phyloP scores from a whole-genome alignment of 2,888 invertebrate species.

The Tryphoninae sp. region DNA sequence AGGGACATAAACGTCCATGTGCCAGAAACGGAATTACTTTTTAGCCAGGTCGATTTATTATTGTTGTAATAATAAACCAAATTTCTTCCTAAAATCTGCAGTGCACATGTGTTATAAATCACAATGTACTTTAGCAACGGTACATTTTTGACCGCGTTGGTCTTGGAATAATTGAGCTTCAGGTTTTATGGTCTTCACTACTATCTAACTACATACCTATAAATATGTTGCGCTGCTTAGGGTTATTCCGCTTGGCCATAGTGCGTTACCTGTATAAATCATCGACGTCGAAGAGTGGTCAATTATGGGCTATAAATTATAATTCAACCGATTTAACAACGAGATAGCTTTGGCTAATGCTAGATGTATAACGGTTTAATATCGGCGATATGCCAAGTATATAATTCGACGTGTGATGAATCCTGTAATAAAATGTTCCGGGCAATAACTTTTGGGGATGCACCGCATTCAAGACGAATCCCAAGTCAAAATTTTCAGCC shows the following conservation, averaged over 20 bases:
- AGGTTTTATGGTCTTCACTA: slow-evolving; percentile 52
- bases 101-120: slow-evolving; percentile 41
- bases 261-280: slow-evolving; percentile 66
- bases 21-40: no score
- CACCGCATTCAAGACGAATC: neutral
- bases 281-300: slow-evolving; percentile 65
- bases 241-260: slow-evolving; percentile 22
- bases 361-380: slow-evolving; percentile 42
- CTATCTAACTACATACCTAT: slow-evolving; percentile 20
- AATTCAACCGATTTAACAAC: slow-evolving; percentile 73
- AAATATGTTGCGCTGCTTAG: slow-evolving; percentile 40
- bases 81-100: neutral
- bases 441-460: slow-evolving; percentile 22
- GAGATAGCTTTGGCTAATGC: slow-evolving; percentile 51
- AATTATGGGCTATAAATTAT: slow-evolving; percentile 71
- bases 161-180: slow-evolving; percentile 59
- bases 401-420: slow-evolving; percentile 22
- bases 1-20: no score
- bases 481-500: no score
- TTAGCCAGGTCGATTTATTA: no score
- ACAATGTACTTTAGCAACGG: slow-evolving; percentile 44
- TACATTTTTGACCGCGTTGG: slow-evolving; percentile 41
- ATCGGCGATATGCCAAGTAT: slow-evolving; percentile 1
- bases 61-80: slow-evolving; percentile 31
- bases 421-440: slow-evolving; percentile 18